Base-by-base conservation (phyloP, 2,888 invertebrate species). In the Caenorhabditis doughertyi region DNA sequence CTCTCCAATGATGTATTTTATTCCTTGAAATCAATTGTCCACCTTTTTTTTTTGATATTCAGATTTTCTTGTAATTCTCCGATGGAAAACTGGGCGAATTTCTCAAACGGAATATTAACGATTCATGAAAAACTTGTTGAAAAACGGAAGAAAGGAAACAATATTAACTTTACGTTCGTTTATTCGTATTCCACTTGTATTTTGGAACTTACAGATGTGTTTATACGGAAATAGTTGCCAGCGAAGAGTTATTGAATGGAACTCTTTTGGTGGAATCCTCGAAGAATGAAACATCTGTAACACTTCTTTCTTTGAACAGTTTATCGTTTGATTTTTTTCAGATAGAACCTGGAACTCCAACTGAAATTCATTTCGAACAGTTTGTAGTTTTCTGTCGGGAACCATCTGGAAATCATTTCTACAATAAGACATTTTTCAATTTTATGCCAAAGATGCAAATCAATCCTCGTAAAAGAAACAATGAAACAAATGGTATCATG, bases 31-130 rank as follows among this genome's bases (percentile, higher is more conserved):
- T 32, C 4, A 32, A 32, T 7, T 32, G 9, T 32, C 32, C 16
- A 13, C 16, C 16, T 39, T 39, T 13, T 2, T 39, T 39, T 11
- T 9, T 32, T 9, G 9, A 32, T 13, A 39, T 39, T 39, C 58
- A 72, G 72, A 62, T 72, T 73, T 55, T 73, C 73, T 0, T 73
- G 73, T 18, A 73, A 73, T n/a, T 64, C 73, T 0, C 73, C 73
- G 7, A 73, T 73, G 64, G 18, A 42, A 27, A 62, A 55, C 18
- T 64, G 32, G 49, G 53, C 64, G 23, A 64, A 55, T 21, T 73
- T 73, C 13, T 16, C 44, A 23, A 42, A 53, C 23, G 73, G 73
- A 1, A 32, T 53, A 27, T 21, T 73, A n/a, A 73, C 64, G 2
- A 73, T 73, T n/a, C 25, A 29, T 42, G 72, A 72, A 49, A 62